Percentiles rank a stretch among this genome's conserved stretches.
phyloP scores from a whole-genome alignment of 1,140 invertebrate genomes.

The Pseudomyrmex pallidus region DNA sequence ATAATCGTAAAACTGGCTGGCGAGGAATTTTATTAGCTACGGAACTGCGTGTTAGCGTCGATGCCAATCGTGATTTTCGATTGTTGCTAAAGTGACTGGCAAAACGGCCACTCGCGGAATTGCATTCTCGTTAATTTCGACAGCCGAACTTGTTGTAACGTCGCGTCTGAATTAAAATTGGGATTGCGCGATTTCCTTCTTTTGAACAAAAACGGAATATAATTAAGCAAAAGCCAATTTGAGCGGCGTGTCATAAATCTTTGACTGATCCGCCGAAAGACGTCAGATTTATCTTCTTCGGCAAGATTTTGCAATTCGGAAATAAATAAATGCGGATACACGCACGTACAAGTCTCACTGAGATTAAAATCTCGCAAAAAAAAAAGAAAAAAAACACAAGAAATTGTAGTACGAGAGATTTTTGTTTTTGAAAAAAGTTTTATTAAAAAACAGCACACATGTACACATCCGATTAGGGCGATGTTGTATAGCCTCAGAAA shows the following conservation, averaged over 20 bases:
- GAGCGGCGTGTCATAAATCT: not conserved
- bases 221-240: slow-evolving; percentile 1
- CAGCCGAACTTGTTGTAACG: slow-evolving; percentile 32
- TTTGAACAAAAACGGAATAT: slow-evolving; percentile 16
- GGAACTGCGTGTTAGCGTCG: not conserved
- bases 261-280: not conserved
- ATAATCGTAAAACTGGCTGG: slow-evolving; percentile 39
- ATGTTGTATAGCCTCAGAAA: too few relatives aligned
- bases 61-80: slow-evolving; percentile 38
- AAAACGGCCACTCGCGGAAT: slow-evolving; percentile 39
- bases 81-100: slow-evolving; percentile 21
- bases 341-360: too few relatives aligned
- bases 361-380: too few relatives aligned
- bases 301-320: not conserved
- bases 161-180: slow-evolving; percentile 31
- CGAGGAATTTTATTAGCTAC: slow-evolving; percentile 24
- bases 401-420: too few relatives aligned
- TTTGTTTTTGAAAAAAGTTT: too few relatives aligned
- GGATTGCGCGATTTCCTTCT: slow-evolving; percentile 16
- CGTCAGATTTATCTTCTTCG: not conserved
- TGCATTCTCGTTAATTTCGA: slow-evolving; percentile 42
- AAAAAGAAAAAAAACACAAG: too few relatives aligned
- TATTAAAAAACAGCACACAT: too few relatives aligned
- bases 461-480: too few relatives aligned
- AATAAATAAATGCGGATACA: too few relatives aligned